Evolutionary conservation across 2,797 vertebrate genomes (phyloP), one percentile per base, ranked within the genome.

Genomic region (Bothrops alternatus): DNA sequence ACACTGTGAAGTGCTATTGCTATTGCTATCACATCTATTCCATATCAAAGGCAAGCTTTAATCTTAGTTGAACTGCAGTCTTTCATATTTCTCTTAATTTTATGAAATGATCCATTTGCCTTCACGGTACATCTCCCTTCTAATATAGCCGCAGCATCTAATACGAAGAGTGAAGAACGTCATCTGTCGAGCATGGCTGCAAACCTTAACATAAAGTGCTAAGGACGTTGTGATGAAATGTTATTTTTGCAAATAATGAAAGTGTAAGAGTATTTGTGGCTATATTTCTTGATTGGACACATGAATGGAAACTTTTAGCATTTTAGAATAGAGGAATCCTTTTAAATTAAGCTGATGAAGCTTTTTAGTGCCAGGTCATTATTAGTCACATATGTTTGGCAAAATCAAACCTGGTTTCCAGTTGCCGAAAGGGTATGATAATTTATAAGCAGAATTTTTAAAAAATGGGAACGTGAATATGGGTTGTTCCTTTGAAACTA

Each of bases 271-370:
- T 55, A 89, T 94, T 85, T 89, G 6, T 13, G 2, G 12, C 65
- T 25, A 1, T 63, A 0, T 87, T 85, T 91, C 94, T 93, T 16
- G 0, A 0, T 94, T 87, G 91, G 92, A 50, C 73, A 14, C 25
- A 50, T 63, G 8, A n/a, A 26, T 93, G 93, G 23, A 93, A 93
- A 92, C 65, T 58, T 88, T 85, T 91, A 1, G 0, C 4, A 89
- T 82, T 90, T 91, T 63, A 78, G 82, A 91, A 86, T 7, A 32
- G 50, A 37, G 1, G 4, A 90, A 56, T 73, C 82, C 55, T 87
- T 60, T 90, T 69, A 58, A 86, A 32, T 61, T 25, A 28, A 86
- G 47, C 47, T 87, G 63, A 55, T 94, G 93, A 37, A 88, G 55
- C 28, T 53, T 57, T 87, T 61, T 78, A 90, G 14, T 93, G 87